These are phyloP conservation scores for Xestia rhomboidea DNA, from an alignment of 2,888 invertebrate species.

Conservation along the genomic window DNA sequence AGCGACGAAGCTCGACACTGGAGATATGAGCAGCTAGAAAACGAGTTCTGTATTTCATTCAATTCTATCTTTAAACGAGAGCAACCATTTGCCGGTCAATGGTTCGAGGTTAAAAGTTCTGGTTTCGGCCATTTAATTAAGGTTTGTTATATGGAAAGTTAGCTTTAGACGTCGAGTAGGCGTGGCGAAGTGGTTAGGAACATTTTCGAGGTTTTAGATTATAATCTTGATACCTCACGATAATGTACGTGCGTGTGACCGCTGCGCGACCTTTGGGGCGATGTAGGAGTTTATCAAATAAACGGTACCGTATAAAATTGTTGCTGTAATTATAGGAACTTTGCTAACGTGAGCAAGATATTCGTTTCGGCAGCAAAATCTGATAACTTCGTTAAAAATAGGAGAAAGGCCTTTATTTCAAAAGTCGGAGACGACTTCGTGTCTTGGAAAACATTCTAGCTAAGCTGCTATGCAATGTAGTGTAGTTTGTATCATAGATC, in stretches of 20 bases:
- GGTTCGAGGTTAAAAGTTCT: conserved; percentile 55
- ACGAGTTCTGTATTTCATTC: conserved; percentile 34
- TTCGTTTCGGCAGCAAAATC: conserved; percentile 17
- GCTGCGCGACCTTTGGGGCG: conserved; percentile 45
- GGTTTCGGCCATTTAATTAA: conserved; percentile 58
- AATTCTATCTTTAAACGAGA: conserved; percentile 35
- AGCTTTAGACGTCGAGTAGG: conserved; percentile 48
- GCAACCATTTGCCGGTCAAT: conserved; percentile 62
- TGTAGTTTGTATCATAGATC: conserved; percentile 31
- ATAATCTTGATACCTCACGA: conserved; percentile 57
- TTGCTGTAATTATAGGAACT: conserved; percentile 41
- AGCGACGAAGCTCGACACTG: conserved; percentile 7
- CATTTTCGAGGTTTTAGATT: conserved; percentile 54
- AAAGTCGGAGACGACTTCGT: conserved; percentile 9
- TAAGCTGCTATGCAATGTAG: conserved; percentile 18
- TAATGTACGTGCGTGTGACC: conserved; percentile 56
- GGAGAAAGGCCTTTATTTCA: conserved; percentile 43
- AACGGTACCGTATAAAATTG: conserved; percentile 44
- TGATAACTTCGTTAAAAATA: conserved; percentile 19
- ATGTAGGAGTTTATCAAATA: conserved; percentile 57
- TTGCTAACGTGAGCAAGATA: conserved; percentile 21
- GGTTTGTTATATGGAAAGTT: conserved; percentile 50
- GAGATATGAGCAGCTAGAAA: conserved; percentile 45
- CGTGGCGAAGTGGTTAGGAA: conserved; percentile 43
- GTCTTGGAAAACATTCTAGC: conserved; percentile 14